These are phyloP conservation scores for Galerucella nymphaeae DNA, from an alignment of 2,888 invertebrate species.

Conservation along the genomic window DNA sequence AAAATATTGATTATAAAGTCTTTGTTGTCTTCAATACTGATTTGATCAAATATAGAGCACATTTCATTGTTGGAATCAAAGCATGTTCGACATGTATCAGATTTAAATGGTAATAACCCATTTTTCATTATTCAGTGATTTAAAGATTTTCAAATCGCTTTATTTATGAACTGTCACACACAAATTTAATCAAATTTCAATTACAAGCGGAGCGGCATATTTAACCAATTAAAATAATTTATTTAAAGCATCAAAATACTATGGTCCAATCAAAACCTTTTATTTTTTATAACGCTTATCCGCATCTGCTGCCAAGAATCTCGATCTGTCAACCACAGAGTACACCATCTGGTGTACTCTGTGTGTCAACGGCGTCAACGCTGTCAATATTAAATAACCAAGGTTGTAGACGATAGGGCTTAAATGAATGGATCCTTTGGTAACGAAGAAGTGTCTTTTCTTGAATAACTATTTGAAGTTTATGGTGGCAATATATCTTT, in stretches of 20 bases:
- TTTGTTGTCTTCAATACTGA: constrained; percentile 43
- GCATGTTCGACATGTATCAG: constrained; percentile 49
- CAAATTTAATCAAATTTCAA: too few relatives aligned
- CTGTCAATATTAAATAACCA: neutral
- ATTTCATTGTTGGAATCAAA: constrained; percentile 42
- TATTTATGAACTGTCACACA: too few relatives aligned
- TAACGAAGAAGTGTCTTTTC: neutral
- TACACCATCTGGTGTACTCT: too few relatives aligned
- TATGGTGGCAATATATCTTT: too few relatives aligned
- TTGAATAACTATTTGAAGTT: neutral
- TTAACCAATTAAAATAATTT: neutral
- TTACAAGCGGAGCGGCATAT: neutral
- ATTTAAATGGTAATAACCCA: neutral
- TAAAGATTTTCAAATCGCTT: neutral
- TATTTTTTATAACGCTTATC: neutral
- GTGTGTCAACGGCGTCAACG: too few relatives aligned
- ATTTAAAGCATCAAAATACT: neutral
- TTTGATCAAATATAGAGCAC: constrained; percentile 49
- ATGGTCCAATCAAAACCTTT: neutral
- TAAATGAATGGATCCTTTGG: neutral
- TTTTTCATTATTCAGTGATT: neutral
- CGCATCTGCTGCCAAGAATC: neutral
- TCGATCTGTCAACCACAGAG: neutral
- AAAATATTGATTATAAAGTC: constrained; percentile 48
- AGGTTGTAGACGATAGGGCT: neutral